Percentiles rank a stretch among this genome's conserved stretches.
Evolutionary conservation across 2,888 invertebrate species (phyloP).

Genomic region (Oscheius sp.): DNA sequence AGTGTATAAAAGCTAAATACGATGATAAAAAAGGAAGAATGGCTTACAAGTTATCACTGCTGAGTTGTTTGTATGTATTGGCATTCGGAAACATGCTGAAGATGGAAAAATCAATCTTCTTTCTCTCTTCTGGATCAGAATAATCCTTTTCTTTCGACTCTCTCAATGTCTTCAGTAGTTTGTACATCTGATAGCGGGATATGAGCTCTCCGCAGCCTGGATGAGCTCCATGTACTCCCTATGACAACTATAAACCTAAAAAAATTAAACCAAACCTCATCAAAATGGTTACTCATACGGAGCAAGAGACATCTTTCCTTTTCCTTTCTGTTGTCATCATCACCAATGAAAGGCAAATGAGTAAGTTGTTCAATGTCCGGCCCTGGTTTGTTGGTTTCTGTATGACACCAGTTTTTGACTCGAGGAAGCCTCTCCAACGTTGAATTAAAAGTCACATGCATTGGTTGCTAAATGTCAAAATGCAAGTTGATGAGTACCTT

Average conservation of each 20-base stretch:
- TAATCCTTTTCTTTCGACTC: neutral
- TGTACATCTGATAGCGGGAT: slow-evolving; percentile 12
- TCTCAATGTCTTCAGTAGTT: neutral
- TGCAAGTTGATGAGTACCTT: too few species aligned
- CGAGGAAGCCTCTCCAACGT: too few species aligned
- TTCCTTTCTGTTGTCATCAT: neutral
- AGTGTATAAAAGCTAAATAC: too few species aligned
- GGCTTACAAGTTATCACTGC: neutral
- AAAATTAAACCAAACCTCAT: neutral
- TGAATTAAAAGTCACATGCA: too few species aligned
- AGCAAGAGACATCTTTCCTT: neutral
- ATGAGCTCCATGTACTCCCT: slow-evolving; percentile 30
- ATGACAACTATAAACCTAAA: neutral
- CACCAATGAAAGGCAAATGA: neutral
- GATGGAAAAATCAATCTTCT: neutral
- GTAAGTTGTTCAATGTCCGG: neutral
- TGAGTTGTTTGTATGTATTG: slow-evolving; percentile 1
- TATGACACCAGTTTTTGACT: too few species aligned
- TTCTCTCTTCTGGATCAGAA: neutral
- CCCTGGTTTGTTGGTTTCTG: too few species aligned
- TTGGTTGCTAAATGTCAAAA: too few species aligned
- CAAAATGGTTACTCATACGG: neutral
- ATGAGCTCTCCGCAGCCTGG: slow-evolving; percentile 17
- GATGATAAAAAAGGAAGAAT: too few species aligned
- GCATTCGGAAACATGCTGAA: slow-evolving; percentile 18